A percentile compares a stretch with the other conserved stretches of the same genome.
These are phyloP conservation scores for Philereme vetulata DNA, from an alignment of 2,888 invertebrate species.

Conservation along the genomic window DNA sequence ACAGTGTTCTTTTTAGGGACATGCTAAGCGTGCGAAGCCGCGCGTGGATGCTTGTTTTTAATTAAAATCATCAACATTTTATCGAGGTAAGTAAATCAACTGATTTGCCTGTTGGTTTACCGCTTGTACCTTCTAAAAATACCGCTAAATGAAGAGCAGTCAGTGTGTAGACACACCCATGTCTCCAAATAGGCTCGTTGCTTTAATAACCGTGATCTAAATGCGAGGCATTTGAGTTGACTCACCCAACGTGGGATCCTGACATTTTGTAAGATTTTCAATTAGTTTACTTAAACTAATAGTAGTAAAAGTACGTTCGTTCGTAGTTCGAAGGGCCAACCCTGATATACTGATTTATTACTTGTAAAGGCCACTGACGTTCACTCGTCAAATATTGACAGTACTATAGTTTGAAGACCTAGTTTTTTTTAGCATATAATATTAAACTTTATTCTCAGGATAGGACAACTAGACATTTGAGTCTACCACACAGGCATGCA, in stretches of 20 bases:
- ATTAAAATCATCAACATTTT: too few species aligned
- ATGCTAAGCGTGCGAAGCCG: too few species aligned
- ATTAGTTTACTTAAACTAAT: background rate
- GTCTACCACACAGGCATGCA: constrained; percentile 76
- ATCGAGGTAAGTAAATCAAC: too few species aligned
- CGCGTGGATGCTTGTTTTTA: too few species aligned
- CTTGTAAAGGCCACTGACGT: too few species aligned
- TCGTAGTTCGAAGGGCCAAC: too few species aligned
- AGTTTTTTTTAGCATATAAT: background rate
- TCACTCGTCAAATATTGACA: too few species aligned
- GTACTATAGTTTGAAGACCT: too few species aligned
- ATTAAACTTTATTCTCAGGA: constrained; percentile 3
- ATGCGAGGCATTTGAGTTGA: constrained; percentile 11
- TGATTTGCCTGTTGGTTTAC: too few species aligned
- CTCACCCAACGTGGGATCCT: constrained; percentile 10
- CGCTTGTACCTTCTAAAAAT: constrained; percentile 26
- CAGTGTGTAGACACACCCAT: constrained; percentile 18
- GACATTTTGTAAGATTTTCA: constrained; percentile 4
- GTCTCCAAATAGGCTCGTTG: constrained; percentile 12
- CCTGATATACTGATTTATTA: too few species aligned
- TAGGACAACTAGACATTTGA: constrained; percentile 10
- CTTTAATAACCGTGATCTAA: constrained; percentile 12
- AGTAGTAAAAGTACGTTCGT: too few species aligned
- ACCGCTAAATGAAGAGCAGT: constrained; percentile 26
- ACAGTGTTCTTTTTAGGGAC: too few species aligned